Percentiles rank a stretch among this genome's conserved stretches.
Evolutionary conservation across 2,888 invertebrate species (phyloP).

Genomic region (Limnephilus lunatus): DNA sequence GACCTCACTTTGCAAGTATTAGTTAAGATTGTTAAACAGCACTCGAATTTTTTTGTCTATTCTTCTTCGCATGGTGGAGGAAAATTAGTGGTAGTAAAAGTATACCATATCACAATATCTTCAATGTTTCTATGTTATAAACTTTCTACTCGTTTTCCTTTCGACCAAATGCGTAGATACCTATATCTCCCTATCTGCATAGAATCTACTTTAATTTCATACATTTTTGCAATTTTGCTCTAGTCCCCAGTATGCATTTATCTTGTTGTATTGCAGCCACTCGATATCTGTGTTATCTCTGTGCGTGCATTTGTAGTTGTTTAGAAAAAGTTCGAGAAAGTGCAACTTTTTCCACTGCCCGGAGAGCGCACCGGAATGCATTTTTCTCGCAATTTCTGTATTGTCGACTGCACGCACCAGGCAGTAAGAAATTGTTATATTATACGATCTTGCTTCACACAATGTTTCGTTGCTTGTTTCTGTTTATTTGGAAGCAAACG

Average conservation of each 20-base stretch:
- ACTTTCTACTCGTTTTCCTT: neutral
- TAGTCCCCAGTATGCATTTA: neutral
- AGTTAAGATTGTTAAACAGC: too few relatives aligned
- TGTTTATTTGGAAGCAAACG: neutral
- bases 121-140: too few relatives aligned
- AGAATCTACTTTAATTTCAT: neutral
- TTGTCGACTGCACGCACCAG: slow-evolving; percentile 10
- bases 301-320: neutral
- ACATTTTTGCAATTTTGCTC: neutral
- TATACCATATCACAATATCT: too few relatives aligned
- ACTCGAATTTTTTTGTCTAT: too few relatives aligned
- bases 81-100: too few relatives aligned
- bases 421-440: neutral
- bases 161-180: neutral
- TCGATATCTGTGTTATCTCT: neutral
- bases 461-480: neutral
- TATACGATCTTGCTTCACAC: neutral
- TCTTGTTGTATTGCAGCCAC: neutral
- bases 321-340: slow-evolving; percentile 3
- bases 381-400: neutral
- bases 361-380: neutral
- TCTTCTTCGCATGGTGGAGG: too few relatives aligned
- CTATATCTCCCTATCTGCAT: neutral
- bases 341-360: neutral
- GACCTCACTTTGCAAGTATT: too few relatives aligned